Conservation (phyloP, 2,797 vertebrate species). For the Thunnus albacares region DNA sequence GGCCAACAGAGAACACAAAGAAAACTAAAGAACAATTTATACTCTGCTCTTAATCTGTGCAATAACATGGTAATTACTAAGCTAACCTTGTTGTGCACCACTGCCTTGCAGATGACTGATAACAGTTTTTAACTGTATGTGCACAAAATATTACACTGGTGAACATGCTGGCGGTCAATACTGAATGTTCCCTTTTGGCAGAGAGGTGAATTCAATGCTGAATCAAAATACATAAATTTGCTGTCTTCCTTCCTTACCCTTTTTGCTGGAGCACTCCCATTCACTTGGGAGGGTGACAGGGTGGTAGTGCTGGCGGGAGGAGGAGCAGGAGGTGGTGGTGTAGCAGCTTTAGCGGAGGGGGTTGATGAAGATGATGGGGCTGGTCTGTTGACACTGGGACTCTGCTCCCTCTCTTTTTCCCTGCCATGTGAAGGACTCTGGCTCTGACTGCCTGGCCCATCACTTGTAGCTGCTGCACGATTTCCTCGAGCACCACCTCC, state of each 20-base stretch:
- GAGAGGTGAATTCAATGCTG: conserved; percentile 3
- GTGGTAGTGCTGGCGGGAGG: conserved; percentile 63
- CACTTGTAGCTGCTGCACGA: conserved; percentile 67
- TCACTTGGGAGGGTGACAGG: conserved; percentile 77
- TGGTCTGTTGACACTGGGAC: conserved; percentile 71
- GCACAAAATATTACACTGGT: conserved; percentile 2
- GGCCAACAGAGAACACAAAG: conserved; percentile 73
- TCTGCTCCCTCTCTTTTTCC: conserved; percentile 83
- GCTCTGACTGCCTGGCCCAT: conserved; percentile 64
- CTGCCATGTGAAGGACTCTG: conserved; percentile 76
- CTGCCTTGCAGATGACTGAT: conserved; percentile 18
- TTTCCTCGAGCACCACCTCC: conserved; percentile 78
- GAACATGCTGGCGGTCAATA: conserved; percentile 22
- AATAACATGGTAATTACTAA: conserved; percentile 71
- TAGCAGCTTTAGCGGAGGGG: conserved; percentile 70
- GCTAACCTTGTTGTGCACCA: conserved; percentile 37
- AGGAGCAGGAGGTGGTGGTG: conserved; percentile 71
- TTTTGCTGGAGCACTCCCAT: conserved; percentile 82
- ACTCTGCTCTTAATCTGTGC: conserved; percentile 61
- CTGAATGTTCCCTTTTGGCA: conserved; percentile 29
- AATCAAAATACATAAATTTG: conserved; percentile 37
- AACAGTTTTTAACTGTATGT: conserved; percentile 14
- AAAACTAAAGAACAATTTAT: conserved; percentile 80
- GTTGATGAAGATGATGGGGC: conserved; percentile 63
- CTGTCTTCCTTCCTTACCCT: conserved; percentile 73